Conservation (phyloP, 1,140 invertebrate species). For the Arctopsyche grandis region DNA sequence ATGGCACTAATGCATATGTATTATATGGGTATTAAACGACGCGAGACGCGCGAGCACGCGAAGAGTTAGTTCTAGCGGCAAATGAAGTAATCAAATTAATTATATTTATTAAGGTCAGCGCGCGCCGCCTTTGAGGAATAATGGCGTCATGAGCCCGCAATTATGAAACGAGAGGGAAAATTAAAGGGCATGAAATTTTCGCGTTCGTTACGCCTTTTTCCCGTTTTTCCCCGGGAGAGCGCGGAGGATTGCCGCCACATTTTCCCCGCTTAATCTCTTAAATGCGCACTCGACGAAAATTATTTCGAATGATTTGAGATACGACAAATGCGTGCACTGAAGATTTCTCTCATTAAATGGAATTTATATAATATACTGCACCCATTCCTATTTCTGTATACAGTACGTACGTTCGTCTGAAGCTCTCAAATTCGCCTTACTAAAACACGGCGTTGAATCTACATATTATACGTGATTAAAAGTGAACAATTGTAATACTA, state of each 20-base stretch:
- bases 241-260: not conserved
- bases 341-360: conserved; percentile 27
- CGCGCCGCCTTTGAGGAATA: not conserved
- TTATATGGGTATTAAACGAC: too few species aligned
- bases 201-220: conserved; percentile 36
- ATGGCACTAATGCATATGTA: too few species aligned
- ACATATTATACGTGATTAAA: too few species aligned
- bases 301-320: conserved; percentile 26
- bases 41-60: not conserved
- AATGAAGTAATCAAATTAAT: conserved; percentile 31
- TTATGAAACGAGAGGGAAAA: conserved; percentile 16
- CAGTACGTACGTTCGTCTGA: too few species aligned
- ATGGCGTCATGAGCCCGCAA: conserved; percentile 27
- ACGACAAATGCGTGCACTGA: conserved; percentile 18
- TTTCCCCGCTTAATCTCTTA: conserved; percentile 35
- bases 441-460: too few species aligned
- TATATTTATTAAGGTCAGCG: conserved; percentile 22
- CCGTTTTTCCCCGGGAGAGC: conserved; percentile 7
- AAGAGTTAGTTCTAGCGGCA: not conserved
- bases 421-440: too few species aligned
- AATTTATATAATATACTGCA: not conserved
- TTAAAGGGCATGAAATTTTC: conserved; percentile 27
- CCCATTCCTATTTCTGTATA: too few species aligned
- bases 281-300: conserved; percentile 38
- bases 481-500: too few species aligned